Conservation (phyloP, 2,113 vertebrate species). For the Oreochromis tanganicae region DNA sequence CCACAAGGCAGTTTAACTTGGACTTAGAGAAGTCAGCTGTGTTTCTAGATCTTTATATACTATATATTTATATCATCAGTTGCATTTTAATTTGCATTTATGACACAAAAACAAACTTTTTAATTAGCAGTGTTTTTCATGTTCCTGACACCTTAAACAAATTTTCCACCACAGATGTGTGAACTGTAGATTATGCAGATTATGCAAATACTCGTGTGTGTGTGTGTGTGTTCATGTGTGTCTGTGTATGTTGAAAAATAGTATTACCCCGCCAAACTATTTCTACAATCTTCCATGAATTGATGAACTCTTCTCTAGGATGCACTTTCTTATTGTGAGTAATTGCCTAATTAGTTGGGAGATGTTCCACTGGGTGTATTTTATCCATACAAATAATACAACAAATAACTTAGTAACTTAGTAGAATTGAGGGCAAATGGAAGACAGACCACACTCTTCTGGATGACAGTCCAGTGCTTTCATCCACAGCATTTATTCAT, state of each 20-base stretch:
- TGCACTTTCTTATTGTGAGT: not conserved
- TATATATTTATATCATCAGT: not conserved
- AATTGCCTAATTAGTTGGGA: not conserved
- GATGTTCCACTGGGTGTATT: not conserved
- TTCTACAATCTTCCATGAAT: not conserved
- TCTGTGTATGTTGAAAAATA: not conserved
- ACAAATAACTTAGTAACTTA: not conserved
- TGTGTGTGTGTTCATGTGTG: not conserved
- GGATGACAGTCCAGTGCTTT: not conserved
- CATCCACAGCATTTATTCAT: not conserved
- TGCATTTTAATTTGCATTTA: not conserved
- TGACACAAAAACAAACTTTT: not conserved
- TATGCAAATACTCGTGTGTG: fast-evolving
- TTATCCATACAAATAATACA: not conserved
- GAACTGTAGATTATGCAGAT: not conserved
- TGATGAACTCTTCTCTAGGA: not conserved
- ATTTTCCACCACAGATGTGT: not conserved
- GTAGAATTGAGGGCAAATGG: not conserved
- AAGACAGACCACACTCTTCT: not conserved
- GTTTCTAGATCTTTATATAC: not conserved
- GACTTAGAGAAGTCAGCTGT: not conserved
- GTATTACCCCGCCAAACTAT: not conserved
- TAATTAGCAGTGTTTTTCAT: not conserved
- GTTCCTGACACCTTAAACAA: not conserved
- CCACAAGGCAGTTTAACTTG: not conserved